Evolutionary conservation across 92 coral and sea anemone genomes (phyloP).

Genomic region (Zoanthus sociatus): DNA sequence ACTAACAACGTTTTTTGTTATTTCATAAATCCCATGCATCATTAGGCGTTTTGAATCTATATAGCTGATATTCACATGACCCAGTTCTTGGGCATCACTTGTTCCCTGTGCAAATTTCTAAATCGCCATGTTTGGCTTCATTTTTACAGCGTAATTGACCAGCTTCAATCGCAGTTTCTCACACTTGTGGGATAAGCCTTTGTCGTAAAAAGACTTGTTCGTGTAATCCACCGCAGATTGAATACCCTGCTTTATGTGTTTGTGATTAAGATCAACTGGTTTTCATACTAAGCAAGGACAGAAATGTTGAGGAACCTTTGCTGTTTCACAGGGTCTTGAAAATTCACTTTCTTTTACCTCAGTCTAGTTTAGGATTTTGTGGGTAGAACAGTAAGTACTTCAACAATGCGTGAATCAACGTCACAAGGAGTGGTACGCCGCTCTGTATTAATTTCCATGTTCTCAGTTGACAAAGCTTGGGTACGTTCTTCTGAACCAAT

Average conservation of each 20-base stretch:
- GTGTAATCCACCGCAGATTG: constrained; percentile 41
- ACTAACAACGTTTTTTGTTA: constrained; percentile 45
- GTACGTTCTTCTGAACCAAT: constrained; percentile 24
- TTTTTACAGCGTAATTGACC: constrained; percentile 60
- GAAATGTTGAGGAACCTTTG: constrained; percentile 63
- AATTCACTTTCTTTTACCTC: constrained; percentile 49
- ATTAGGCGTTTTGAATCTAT: constrained; percentile 48
- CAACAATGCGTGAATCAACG: constrained; percentile 28
- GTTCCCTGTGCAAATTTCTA: constrained; percentile 40
- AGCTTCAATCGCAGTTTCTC: constrained; percentile 41
- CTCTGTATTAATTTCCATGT: constrained; percentile 18
- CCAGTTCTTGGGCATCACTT: constrained; percentile 31
- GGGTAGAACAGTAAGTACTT: constrained; percentile 40
- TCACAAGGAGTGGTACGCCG: constrained; percentile 36
- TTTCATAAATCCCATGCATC: constrained; percentile 52
- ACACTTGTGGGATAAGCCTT: constrained; percentile 47
- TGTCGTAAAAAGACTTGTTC: constrained; percentile 36
- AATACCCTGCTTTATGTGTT: constrained; percentile 55
- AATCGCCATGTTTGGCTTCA: constrained; percentile 59
- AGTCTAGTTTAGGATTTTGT: constrained; percentile 22
- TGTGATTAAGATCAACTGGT: constrained; percentile 53
- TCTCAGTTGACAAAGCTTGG: constrained; percentile 11
- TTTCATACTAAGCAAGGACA: constrained; percentile 67
- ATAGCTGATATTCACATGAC: constrained; percentile 59
- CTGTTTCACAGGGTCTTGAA: constrained; percentile 51